phyloP scores from a whole-genome alignment of 2,113 vertebrate genomes.

The Hiodon alosoides region DNA sequence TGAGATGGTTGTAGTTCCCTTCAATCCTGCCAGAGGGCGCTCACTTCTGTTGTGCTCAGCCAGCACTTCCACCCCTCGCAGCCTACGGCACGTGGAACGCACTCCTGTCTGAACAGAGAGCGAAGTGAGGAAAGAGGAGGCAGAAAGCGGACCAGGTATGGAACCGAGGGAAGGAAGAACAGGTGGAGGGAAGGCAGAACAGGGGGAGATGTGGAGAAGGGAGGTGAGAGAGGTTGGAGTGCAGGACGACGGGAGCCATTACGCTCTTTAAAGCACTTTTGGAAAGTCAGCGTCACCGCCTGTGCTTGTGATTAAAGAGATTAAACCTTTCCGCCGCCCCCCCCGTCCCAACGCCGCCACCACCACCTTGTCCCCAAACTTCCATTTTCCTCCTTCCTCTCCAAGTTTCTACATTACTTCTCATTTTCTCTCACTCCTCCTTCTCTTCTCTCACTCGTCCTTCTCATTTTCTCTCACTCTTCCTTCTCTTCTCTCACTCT shows the following conservation, averaged over 20 bases:
- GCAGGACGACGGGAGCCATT: neutral
- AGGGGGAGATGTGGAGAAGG: neutral
- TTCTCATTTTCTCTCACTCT: too few relatives aligned
- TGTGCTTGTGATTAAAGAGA: constrained; percentile 16
- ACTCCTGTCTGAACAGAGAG: neutral
- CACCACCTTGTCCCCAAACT: neutral
- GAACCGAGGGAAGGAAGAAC: neutral
- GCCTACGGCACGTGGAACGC: too few relatives aligned
- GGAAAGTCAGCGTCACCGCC: neutral
- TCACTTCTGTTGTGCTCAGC: neutral
- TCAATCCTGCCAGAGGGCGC: constrained; percentile 9
- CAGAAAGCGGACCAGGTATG: neutral
- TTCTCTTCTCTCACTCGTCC: too few relatives aligned
- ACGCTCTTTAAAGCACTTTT: neutral
- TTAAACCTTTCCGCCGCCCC: neutral
- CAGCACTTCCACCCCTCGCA: neutral
- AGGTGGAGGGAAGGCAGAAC: neutral
- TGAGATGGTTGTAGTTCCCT: neutral
- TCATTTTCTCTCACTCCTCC: too few relatives aligned
- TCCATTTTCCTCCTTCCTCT: neutral
- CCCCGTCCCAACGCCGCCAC: neutral
- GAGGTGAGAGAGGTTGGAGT: neutral
- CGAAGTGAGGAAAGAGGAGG: neutral
- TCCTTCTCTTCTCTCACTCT: too few relatives aligned
- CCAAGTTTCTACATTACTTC: neutral